phyloP scores from a whole-genome alignment of 2,888 invertebrate genomes.

The Venusia cambrica region DNA sequence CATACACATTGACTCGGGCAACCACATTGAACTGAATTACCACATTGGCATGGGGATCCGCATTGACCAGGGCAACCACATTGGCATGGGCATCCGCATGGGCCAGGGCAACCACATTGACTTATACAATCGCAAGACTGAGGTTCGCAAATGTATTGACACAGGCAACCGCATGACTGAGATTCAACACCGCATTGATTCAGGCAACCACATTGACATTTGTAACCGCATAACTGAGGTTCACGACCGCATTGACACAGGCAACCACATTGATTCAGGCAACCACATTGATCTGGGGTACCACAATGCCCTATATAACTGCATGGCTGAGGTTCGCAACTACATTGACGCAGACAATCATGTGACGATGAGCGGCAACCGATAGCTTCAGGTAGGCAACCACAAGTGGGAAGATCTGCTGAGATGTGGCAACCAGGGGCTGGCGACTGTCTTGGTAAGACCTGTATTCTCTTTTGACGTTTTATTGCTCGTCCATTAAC shows the following conservation, averaged over 20 bases:
- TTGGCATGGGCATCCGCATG: constrained; percentile 1
- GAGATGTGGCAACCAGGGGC: constrained; percentile 4
- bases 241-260: too few species aligned
- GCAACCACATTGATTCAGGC: constrained; percentile 1
- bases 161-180: too few species aligned
- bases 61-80: constrained; percentile 18
- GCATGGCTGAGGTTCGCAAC: too few species aligned
- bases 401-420: constrained; percentile 1
- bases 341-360: too few species aligned
- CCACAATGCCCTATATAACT: too few species aligned
- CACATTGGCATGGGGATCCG: constrained; percentile 14
- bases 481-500: constrained; percentile 18
- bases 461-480: constrained; percentile 18
- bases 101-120: not conserved
- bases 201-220: too few species aligned
- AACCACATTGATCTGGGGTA: not conserved
- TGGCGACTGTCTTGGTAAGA: not conserved
- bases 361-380: too few species aligned
- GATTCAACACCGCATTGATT: too few species aligned
- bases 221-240: too few species aligned
- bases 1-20: too few species aligned
- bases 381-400: too few species aligned
- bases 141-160: too few species aligned
- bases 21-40: constrained; percentile 18
- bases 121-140: constrained; percentile 3